Evolutionary conservation across 2,797 vertebrate species (phyloP), one percentile per base, ranked within the genome.

Genomic region (Phalloptychus januarius): DNA sequence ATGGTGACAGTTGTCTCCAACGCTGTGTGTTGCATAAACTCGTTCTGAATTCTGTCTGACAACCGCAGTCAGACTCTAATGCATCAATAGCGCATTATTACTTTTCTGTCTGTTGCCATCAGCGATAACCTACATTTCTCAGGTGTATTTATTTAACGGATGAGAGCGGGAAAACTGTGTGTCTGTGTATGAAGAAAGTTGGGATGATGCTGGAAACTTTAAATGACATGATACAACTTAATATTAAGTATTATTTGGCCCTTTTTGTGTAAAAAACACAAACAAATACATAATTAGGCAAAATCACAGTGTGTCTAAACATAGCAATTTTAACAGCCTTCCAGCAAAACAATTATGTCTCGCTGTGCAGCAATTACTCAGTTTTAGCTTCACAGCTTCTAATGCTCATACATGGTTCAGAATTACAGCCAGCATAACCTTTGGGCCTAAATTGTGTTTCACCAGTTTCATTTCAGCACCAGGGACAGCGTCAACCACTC

Each of bases 1-100:
- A 88, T 82, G 85, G 46, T 89, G 92, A 94, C 93, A 92, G 91
- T 94, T 85, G 91, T 94, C 92, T 92, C 83, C 84, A 87, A 79
- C 56, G 23, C 84, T 80, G 78, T 61, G 77, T 69, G 83, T 71
- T 79, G 52, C 86, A 81, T 76, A 80, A 76, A 87, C 83, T 77
- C 67, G 83, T 75, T 25, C 80, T 61, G 88, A 86, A 92, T 89
- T 83, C 73, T 78, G 79, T 86, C 86, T 91, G 93, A 92, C 91
- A 92, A 87, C 85, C 79, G 86, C 88, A 89, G 91, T 85, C 83
- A 87, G 82, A 88, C 50, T 50, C 63, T 87, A 90, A 91, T 89
- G 85, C 91, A 91, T 92, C 91, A 92, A 91, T 92, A 91, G 88
- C 89, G 86, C 85, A 78, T 89, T 87, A 88, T 88, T 89, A 84